phyloP scores from a whole-genome alignment of 1,140 invertebrate genomes.

The Drosophila funebris region DNA sequence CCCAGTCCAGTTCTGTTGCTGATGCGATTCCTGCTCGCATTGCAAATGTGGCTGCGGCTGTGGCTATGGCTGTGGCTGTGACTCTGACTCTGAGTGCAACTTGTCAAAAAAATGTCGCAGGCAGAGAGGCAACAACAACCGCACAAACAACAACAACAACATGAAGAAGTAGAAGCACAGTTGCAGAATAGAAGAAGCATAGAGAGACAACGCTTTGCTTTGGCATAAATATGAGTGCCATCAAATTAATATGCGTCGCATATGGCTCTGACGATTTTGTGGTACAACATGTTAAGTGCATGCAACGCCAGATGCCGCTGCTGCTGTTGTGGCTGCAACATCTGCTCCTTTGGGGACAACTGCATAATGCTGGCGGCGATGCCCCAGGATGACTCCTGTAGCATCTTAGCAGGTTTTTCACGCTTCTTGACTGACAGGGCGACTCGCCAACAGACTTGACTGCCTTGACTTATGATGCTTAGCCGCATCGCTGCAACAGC shows the following conservation, averaged over 20 bases:
- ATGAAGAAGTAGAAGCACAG: conserved; percentile 24
- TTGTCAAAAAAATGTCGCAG: conserved; percentile 79
- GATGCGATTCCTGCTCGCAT: conserved; percentile 42
- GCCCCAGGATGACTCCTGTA: conserved; percentile 46
- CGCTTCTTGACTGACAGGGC: conserved; percentile 67
- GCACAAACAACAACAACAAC: conserved; percentile 1
- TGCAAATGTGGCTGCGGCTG: conserved; percentile 37
- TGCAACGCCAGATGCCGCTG: conserved; percentile 50
- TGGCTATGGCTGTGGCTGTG: conserved; percentile 49
- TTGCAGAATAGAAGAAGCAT: background rate
- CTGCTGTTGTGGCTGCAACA: background rate
- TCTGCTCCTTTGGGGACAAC: conserved; percentile 37
- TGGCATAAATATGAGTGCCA: conserved; percentile 81
- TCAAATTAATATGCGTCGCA: conserved; percentile 81
- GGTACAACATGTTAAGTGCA: conserved; percentile 81
- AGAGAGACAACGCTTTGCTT: conserved; percentile 64
- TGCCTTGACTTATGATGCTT: conserved; percentile 75
- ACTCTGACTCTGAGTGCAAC: conserved; percentile 66
- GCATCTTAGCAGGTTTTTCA: conserved; percentile 71
- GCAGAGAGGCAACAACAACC: conserved; percentile 35
- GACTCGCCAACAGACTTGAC: conserved; percentile 25
- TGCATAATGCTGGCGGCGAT: conserved; percentile 64
- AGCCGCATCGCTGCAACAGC: conserved; percentile 58
- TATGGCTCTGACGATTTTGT: conserved; percentile 81
- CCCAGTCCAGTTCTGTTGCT: conserved; percentile 3